Evolutionary conservation across 37 sponge, comb jelly and placozoan species (phyloP).

Genomic region (Ianthella basta): DNA sequence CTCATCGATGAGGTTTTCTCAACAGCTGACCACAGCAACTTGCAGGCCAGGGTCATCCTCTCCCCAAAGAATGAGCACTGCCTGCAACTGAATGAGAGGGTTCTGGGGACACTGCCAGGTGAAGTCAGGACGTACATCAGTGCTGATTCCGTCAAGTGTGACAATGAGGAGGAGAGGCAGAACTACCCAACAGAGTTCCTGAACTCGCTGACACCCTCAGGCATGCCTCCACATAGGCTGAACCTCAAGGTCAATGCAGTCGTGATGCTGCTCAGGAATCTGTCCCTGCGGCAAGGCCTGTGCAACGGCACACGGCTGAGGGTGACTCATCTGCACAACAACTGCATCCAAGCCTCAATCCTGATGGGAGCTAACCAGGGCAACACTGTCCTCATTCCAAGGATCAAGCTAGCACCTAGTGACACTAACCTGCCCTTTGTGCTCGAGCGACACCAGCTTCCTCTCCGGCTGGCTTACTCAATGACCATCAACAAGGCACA

Average conservation of each 20-base stretch:
- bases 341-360: too few relatives aligned
- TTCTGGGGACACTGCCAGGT: background rate
- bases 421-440: too few relatives aligned
- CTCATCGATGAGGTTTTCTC: too few relatives aligned
- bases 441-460: too few relatives aligned
- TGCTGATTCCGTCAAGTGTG: background rate
- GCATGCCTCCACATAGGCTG: background rate
- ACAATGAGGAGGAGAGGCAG: background rate
- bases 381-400: too few relatives aligned
- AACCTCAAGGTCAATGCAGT: background rate
- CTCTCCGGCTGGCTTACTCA: too few relatives aligned
- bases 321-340: too few relatives aligned
- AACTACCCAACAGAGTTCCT: background rate
- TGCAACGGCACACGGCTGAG: constrained; percentile 1
- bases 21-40: too few relatives aligned
- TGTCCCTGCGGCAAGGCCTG: background rate
- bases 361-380: too few relatives aligned
- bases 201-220: background rate
- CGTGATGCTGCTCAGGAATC: background rate
- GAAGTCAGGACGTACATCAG: background rate
- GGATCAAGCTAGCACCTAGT: too few relatives aligned
- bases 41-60: too few relatives aligned
- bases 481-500: too few relatives aligned
- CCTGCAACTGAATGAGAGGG: background rate
- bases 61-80: background rate